Evolutionary conservation across 2,113 vertebrate species (phyloP).

Genomic region (Meriones unguiculatus): DNA sequence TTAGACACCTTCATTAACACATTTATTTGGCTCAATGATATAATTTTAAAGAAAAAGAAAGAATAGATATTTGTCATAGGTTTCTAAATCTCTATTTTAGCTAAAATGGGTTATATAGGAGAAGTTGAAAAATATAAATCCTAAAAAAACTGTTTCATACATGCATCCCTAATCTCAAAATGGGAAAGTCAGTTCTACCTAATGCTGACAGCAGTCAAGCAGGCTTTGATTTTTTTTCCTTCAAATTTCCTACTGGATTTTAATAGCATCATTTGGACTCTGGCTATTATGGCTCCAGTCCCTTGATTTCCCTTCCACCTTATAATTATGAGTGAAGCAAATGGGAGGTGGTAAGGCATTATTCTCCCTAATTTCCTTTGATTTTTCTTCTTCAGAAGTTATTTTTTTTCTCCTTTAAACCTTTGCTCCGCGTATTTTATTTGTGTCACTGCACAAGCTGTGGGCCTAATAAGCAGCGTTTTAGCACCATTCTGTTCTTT

Average conservation of each 20-base stretch:
- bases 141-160: background rate
- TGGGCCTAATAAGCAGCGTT: conserved; percentile 77
- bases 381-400: conserved; percentile 79
- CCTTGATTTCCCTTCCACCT: conserved; percentile 74
- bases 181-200: conserved; percentile 56
- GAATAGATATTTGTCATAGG: background rate
- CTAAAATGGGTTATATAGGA: background rate
- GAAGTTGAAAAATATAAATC: background rate
- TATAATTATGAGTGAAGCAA: conserved; percentile 82
- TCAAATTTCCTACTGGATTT: background rate
- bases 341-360: conserved; percentile 57
- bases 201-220: conserved; percentile 42
- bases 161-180: background rate
- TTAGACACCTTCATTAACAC: background rate
- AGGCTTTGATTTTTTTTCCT: background rate
- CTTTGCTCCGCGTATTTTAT: conserved; percentile 79
- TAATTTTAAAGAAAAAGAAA: background rate
- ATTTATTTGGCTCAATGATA: background rate
- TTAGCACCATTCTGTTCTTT: conserved; percentile 80
- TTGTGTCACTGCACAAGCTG: conserved; percentile 78
- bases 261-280: conserved; percentile 72
- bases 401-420: conserved; percentile 67
- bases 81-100: background rate
- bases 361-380: conserved; percentile 81
- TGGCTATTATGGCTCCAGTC: conserved; percentile 59